A percentile compares a stretch with the other conserved stretches of the same genome.
Conservation (phyloP, 2,888 invertebrate genomes). For the Melieria picta region DNA sequence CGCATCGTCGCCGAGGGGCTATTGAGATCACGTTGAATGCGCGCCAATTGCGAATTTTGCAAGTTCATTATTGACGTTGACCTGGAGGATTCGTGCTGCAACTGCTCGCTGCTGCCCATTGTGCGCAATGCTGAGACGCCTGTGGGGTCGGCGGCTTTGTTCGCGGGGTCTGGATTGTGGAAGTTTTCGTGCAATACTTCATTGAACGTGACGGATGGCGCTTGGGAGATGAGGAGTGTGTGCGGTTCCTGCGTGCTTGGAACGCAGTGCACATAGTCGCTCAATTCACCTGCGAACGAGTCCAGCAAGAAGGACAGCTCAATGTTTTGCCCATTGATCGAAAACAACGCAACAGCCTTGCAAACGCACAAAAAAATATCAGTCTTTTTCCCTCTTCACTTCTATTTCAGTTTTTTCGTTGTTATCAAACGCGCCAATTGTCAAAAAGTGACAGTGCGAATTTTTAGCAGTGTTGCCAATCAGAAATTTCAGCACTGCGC, state of each 20-base stretch:
- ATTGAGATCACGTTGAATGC: conserved; percentile 61
- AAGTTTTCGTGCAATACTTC: conserved; percentile 24
- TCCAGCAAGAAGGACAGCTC: neutral
- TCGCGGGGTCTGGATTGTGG: conserved; percentile 28
- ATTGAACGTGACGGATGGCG: conserved; percentile 17
- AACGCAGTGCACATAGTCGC: conserved; percentile 39
- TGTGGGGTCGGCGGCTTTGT: no score
- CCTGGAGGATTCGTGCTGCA: conserved; percentile 18
- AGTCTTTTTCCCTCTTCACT: conserved; percentile 6
- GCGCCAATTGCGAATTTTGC: conserved; percentile 44
- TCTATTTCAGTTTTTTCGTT: conserved; percentile 17
- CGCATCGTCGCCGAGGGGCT: conserved; percentile 60
- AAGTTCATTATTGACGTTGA: neutral
- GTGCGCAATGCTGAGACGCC: no score
- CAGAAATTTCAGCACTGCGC: neutral
- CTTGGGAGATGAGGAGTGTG: conserved; percentile 20
- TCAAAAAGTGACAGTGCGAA: conserved; percentile 32
- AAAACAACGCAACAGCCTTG: neutral
- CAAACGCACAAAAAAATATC: no score
- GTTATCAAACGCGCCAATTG: conserved; percentile 24
- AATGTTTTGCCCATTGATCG: no score
- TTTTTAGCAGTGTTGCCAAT: conserved; percentile 29
- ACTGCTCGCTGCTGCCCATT: neutral
- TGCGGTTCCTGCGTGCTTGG: conserved; percentile 38
- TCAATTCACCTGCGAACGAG: conserved; percentile 33